Conservation (phyloP, 1,140 invertebrate genomes). For the Cydia splendana region DNA sequence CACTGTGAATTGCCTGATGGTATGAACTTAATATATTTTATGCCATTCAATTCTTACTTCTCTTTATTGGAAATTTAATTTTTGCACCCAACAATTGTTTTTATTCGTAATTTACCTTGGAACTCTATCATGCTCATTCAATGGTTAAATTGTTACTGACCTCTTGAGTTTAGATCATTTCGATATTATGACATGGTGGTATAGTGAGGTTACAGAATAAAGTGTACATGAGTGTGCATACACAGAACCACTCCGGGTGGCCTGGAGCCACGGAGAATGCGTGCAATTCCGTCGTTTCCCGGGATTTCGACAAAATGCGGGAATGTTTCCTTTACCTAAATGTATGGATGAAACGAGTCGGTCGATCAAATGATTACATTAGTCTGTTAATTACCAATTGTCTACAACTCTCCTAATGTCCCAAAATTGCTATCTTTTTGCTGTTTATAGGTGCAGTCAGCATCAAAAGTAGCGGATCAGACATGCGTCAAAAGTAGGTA, state of each 20-base stretch:
- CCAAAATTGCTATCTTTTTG: background rate
- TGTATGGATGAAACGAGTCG: background rate
- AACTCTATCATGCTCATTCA: background rate
- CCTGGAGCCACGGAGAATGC: conserved; percentile 17
- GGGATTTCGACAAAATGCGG: conserved; percentile 25
- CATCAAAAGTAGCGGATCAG: background rate
- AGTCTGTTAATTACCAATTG: conserved; percentile 5
- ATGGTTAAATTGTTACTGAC: background rate
- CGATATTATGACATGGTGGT: background rate
- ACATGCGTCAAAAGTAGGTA: too few species aligned
- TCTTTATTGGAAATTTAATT: background rate
- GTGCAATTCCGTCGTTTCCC: conserved; percentile 22
- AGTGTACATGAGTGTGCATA: background rate
- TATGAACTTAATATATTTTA: background rate
- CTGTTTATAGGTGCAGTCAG: background rate
- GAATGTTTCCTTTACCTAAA: conserved; percentile 8
- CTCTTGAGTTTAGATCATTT: background rate
- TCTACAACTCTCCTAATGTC: background rate
- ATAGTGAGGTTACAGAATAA: background rate
- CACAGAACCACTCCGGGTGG: background rate
- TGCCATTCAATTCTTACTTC: background rate
- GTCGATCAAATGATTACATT: conserved; percentile 8
- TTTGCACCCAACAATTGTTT: background rate
- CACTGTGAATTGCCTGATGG: background rate
- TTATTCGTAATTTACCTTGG: background rate